A percentile compares a stretch with the other conserved stretches of the same genome.
phyloP scores from a whole-genome alignment of 2,797 vertebrate genomes.

The Taenioides sp. region DNA sequence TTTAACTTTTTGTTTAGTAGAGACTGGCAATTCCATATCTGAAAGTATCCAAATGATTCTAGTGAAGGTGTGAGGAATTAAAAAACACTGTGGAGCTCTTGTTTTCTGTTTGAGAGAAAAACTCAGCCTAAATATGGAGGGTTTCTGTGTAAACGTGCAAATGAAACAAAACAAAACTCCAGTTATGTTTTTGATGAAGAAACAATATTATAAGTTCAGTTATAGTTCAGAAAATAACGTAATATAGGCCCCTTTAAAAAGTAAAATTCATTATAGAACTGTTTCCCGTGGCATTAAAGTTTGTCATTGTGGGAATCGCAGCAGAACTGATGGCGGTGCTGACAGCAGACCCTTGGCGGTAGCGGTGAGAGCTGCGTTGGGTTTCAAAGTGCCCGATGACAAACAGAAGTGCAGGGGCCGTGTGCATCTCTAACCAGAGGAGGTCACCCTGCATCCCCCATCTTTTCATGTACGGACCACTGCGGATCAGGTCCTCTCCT shows the following conservation, averaged over 20 bases:
- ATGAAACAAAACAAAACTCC: no score
- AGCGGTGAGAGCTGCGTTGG: constrained; percentile 15
- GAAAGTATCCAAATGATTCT: no score
- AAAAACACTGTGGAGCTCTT: no score
- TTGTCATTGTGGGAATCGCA: neutral
- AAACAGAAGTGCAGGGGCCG: constrained; percentile 21
- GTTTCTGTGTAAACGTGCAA: no score
- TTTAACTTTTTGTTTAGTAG: no score
- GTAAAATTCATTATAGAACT: no score
- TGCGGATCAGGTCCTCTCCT: constrained; percentile 30
- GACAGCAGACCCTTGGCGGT: constrained; percentile 8
- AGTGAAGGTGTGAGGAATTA: no score
- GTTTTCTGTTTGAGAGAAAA: no score
- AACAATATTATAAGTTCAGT: no score
- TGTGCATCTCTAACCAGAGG: constrained; percentile 34
- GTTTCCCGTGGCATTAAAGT: neutral
- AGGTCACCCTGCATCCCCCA: constrained; percentile 40
- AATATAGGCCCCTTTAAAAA: neutral
- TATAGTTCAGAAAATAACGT: neutral
- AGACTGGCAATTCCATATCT: no score
- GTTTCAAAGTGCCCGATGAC: constrained; percentile 46
- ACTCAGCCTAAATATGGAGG: no score
- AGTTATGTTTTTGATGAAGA: no score
- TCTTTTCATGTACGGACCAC: constrained; percentile 35
- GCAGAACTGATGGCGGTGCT: constrained; percentile 2